Percentiles rank a stretch among this genome's conserved stretches.
These are phyloP conservation scores for Lithobates sylvaticus DNA, from an alignment of 2,797 vertebrate species.

Conservation along the genomic window DNA sequence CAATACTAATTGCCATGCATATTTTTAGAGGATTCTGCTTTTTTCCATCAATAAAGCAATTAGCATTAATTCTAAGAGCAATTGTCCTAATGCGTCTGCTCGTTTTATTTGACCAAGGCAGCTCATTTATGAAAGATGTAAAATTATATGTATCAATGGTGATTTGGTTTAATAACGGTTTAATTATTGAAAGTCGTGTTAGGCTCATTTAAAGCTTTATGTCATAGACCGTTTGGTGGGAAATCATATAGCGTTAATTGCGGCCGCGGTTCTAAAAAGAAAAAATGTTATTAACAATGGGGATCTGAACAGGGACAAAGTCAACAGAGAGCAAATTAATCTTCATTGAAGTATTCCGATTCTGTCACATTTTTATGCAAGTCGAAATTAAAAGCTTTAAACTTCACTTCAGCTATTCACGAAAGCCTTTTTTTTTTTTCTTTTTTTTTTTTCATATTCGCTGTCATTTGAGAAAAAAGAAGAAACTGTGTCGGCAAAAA, in stretches of 20 bases:
- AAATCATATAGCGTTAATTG: constrained; percentile 37
- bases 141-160: not conserved
- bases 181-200: constrained; percentile 32
- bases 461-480: constrained; percentile 9
- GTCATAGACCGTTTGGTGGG: constrained; percentile 10
- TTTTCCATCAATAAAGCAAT: constrained; percentile 1
- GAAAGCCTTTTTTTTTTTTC: not conserved
- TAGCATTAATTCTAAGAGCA: constrained; percentile 2
- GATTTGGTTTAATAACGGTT: constrained; percentile 35
- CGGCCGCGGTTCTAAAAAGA: not conserved
- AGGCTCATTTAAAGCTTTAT: constrained; percentile 1
- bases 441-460: not conserved
- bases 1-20: not conserved
- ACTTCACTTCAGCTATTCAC: constrained; percentile 26
- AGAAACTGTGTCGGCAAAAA: constrained; percentile 10
- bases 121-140: constrained; percentile 28
- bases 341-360: not conserved
- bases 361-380: not conserved
- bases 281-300: not conserved
- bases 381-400: constrained; percentile 28
- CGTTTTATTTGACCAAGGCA: constrained; percentile 23
- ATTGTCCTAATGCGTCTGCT: constrained; percentile 26
- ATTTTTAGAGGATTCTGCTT: not conserved
- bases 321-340: constrained; percentile 28
- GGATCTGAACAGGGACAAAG: not conserved